phyloP scores from a whole-genome alignment of 2,113 vertebrate species.

The Bambusicola thoracicus region DNA sequence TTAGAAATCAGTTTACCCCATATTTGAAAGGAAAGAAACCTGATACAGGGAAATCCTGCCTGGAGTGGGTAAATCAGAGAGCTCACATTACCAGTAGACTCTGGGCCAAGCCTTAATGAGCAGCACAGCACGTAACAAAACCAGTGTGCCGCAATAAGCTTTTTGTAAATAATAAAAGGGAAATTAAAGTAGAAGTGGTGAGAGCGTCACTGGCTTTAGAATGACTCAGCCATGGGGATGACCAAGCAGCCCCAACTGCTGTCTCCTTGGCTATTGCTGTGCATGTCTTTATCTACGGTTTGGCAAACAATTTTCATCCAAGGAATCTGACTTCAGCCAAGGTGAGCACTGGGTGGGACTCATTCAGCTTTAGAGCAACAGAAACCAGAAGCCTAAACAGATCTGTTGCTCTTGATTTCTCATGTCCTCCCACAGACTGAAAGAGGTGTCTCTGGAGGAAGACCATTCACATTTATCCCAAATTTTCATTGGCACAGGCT shows the following conservation, averaged over 20 bases:
- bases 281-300: not conserved
- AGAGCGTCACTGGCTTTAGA: not conserved
- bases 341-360: not conserved
- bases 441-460: not conserved
- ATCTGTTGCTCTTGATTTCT: not conserved
- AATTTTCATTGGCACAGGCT: not conserved
- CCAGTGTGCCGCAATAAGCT: not conserved
- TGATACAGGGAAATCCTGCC: not conserved
- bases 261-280: not conserved
- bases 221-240: fast-evolving
- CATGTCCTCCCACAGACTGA: not conserved
- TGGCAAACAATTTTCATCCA: not conserved
- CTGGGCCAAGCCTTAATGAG: not conserved
- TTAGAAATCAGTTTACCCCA: not conserved
- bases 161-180: not conserved
- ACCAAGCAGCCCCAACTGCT: not conserved
- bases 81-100: not conserved
- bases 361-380: not conserved
- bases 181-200: not conserved
- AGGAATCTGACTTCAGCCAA: not conserved
- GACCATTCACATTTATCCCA: not conserved
- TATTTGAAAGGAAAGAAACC: not conserved
- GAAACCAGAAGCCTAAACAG: not conserved
- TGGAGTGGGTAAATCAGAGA: not conserved
- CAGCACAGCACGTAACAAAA: not conserved